Conservation (phyloP, 2,888 invertebrate genomes). For the Campoletis raptor region DNA sequence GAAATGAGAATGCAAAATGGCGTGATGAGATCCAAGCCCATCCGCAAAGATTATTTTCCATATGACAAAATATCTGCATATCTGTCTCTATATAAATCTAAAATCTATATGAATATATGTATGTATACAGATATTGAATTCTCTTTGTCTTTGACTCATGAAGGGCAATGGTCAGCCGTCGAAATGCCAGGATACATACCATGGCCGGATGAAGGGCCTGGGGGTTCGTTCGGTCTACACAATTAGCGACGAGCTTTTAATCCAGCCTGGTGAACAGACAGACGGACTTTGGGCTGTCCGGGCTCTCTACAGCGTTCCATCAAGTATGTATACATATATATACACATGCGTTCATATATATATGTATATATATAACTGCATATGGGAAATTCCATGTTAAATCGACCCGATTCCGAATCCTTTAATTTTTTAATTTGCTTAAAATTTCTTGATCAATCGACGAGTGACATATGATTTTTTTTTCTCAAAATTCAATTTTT, state of each 20-base stretch:
- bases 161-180: constrained; percentile 49
- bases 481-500: no score
- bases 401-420: no score
- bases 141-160: constrained; percentile 45
- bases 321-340: not conserved
- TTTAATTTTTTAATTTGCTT: no score
- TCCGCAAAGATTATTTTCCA: constrained; percentile 11
- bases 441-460: no score
- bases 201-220: constrained; percentile 39
- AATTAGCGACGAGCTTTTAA: constrained; percentile 68
- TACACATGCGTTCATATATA: not conserved
- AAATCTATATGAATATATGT: not conserved
- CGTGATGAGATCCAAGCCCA: constrained; percentile 58
- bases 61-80: not conserved
- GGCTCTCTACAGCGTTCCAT: constrained; percentile 19
- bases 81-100: not conserved
- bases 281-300: constrained; percentile 34
- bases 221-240: constrained; percentile 49
- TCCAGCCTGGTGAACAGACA: constrained; percentile 62
- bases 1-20: constrained; percentile 58
- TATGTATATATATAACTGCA: not conserved
- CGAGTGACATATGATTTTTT: no score
- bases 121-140: constrained; percentile 22
- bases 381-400: not conserved
- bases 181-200: constrained; percentile 45